These are phyloP conservation scores for Halictus ligatus DNA, from an alignment of 2,888 invertebrate species.

Conservation along the genomic window DNA sequence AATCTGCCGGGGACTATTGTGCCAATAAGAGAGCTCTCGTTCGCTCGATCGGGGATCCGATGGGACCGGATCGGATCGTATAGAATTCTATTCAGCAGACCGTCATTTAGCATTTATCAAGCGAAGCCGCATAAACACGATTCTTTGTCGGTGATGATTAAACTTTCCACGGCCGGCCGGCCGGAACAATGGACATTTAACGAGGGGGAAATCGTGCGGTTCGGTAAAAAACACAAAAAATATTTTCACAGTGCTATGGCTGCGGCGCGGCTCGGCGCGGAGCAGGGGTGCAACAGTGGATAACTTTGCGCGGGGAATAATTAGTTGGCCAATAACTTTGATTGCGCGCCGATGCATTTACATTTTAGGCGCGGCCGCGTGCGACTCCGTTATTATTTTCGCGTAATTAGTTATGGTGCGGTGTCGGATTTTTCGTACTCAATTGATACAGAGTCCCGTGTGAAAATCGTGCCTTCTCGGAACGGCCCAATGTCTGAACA, in stretches of 20 bases:
- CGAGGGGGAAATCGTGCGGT: not conserved
- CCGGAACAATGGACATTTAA: not conserved
- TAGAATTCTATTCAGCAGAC: not conserved
- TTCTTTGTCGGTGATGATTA: slow-evolving; percentile 1
- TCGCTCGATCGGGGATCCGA: not conserved
- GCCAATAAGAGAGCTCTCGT: not conserved
- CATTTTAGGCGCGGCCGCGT: not conserved
- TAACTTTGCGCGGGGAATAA: slow-evolving; percentile 16
- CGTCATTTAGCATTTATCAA: not conserved
- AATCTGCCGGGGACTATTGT: not conserved
- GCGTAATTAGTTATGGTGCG: slow-evolving; percentile 8
- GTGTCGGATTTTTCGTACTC: not conserved
- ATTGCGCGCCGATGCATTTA: slow-evolving; percentile 17
- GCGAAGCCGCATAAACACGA: not conserved
- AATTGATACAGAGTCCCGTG: not conserved
- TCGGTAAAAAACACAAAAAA: not conserved
- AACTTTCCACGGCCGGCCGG: not conserved
- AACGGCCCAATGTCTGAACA: not conserved
- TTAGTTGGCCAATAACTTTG: slow-evolving; percentile 17
- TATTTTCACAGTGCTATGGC: not conserved
- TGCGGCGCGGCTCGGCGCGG: not conserved
- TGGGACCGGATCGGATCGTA: not conserved
- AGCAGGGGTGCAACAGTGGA: not conserved
- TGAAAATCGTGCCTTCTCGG: not conserved
- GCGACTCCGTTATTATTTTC: slow-evolving; percentile 18